These are phyloP conservation scores for Apteryx mantelli DNA, from an alignment of 2,113 vertebrate genomes.

Conservation along the genomic window DNA sequence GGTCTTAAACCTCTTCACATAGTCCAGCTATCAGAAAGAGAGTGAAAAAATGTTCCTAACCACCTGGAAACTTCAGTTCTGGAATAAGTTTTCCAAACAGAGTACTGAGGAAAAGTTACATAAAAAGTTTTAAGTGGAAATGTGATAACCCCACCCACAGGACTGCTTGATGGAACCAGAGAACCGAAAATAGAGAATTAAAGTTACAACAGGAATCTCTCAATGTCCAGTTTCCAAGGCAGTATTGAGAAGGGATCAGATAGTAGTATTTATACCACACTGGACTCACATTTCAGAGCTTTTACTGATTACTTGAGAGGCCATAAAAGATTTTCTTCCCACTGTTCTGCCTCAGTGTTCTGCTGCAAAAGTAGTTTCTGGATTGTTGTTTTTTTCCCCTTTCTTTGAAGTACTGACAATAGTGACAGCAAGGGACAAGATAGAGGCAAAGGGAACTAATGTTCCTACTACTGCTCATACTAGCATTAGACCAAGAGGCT, in stretches of 20 bases:
- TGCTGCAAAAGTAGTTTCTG: background rate
- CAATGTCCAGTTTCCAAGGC: background rate
- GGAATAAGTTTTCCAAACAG: background rate
- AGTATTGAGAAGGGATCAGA: background rate
- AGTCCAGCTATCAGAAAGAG: background rate
- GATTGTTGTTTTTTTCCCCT: background rate
- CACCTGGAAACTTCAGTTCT: background rate
- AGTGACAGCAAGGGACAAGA: background rate
- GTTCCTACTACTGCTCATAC: background rate
- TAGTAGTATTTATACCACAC: background rate
- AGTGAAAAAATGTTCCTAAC: background rate
- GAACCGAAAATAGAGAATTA: background rate
- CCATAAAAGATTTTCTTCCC: background rate
- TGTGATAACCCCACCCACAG: background rate
- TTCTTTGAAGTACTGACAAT: background rate
- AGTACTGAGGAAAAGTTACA: background rate
- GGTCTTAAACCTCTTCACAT: background rate
- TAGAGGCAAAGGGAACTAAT: background rate
- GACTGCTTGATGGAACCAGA: background rate
- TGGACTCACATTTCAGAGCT: background rate
- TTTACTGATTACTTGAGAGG: background rate
- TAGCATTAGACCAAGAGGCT: background rate
- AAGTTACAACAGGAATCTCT: background rate
- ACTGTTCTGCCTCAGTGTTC: background rate
- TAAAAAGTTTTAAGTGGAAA: background rate